phyloP scores from a whole-genome alignment of 2,797 vertebrate genomes.

The Eulemur coronatus region DNA sequence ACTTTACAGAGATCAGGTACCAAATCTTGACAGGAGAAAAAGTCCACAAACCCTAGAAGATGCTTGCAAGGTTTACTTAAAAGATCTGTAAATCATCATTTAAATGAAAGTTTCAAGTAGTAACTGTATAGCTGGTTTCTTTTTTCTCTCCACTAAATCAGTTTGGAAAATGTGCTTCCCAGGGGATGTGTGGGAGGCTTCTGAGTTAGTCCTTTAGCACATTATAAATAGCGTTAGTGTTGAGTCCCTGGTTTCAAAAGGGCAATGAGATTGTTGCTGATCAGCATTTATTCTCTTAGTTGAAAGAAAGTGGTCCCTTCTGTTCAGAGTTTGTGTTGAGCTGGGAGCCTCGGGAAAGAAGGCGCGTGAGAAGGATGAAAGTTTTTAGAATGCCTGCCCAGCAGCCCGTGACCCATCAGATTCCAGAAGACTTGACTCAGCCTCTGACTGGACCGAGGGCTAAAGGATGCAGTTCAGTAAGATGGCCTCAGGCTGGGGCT shows the following conservation, averaged over 20 bases:
- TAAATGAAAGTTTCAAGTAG: not conserved
- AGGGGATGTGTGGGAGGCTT: not conserved
- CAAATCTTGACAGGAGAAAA: not conserved
- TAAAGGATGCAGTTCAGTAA: not conserved
- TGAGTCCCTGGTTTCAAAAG: not conserved
- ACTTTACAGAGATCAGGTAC: not conserved
- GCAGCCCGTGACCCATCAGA: rapidly evolving
- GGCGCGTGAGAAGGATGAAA: not conserved
- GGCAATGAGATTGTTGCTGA: not conserved
- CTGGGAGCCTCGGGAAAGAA: not conserved
- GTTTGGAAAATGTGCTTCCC: not conserved
- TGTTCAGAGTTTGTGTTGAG: not conserved
- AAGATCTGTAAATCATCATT: not conserved
- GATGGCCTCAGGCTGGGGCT: not conserved
- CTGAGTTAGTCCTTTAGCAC: not conserved
- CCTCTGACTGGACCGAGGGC: rapidly evolving
- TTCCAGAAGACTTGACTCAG: not conserved
- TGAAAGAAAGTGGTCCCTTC: not conserved
- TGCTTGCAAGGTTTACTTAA: not conserved
- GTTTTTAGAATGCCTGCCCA: not conserved
- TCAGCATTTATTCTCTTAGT: not conserved
- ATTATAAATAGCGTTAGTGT: not conserved
- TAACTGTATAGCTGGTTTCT: not conserved
- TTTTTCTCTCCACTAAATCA: not conserved
- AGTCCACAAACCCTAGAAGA: not conserved